Evolutionary conservation across 2,113 vertebrate genomes (phyloP).

Genomic region (Mellivora capensis): DNA sequence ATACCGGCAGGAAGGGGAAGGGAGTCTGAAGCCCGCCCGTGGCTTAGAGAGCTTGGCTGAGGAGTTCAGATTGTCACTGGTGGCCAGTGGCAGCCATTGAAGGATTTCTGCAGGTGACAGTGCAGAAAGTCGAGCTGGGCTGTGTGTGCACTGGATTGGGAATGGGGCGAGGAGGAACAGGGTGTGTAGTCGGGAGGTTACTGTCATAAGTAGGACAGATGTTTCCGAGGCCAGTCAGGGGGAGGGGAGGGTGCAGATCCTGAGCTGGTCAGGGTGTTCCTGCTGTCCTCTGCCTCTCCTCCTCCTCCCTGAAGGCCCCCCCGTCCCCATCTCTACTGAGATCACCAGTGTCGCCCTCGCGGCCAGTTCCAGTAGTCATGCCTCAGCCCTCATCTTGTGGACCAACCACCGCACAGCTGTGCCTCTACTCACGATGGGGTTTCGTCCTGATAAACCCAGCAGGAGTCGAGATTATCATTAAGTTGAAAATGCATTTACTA

Average conservation of each 20-base stretch:
- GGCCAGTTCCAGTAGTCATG: background rate
- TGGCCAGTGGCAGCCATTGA: background rate
- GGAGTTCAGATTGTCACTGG: background rate
- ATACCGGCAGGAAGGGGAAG: background rate
- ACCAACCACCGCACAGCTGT: background rate
- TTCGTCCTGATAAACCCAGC: background rate
- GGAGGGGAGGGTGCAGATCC: background rate
- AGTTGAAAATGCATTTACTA: background rate
- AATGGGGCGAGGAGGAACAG: background rate
- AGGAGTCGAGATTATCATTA: background rate
- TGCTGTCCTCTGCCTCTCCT: background rate
- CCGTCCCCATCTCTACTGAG: background rate
- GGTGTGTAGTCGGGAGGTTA: accelerated
- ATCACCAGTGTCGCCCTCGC: accelerated
- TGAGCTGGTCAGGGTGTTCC: background rate
- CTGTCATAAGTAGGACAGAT: background rate
- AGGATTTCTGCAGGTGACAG: background rate
- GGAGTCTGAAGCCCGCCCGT: background rate
- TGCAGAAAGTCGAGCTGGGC: accelerated
- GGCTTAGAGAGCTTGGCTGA: background rate
- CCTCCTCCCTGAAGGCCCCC: background rate
- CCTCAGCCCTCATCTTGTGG: background rate
- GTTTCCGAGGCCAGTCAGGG: background rate
- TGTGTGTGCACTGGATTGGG: background rate
- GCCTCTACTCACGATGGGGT: background rate